phyloP scores from a whole-genome alignment of 2,113 vertebrate genomes.

The Nasalis larvatus region DNA sequence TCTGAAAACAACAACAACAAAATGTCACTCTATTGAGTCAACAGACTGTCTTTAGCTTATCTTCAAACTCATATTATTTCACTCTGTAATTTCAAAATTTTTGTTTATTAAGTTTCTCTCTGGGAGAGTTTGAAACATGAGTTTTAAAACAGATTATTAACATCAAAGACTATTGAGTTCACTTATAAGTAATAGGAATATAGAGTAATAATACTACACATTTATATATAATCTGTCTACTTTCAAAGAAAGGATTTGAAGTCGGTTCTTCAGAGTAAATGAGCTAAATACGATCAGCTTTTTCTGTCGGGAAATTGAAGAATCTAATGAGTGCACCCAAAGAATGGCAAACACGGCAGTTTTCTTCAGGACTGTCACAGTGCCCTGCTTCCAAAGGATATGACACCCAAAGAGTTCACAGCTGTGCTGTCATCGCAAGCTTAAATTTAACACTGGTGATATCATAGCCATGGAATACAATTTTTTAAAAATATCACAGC shows the following conservation, averaged over 20 bases:
- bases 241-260: slow-evolving; percentile 16
- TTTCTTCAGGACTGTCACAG: slow-evolving; percentile 11
- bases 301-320: slow-evolving; percentile 5
- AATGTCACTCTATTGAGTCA: neutral
- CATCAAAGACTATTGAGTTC: neutral
- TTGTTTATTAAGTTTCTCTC: slow-evolving; percentile 36
- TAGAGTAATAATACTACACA: neutral
- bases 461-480: slow-evolving; percentile 8
- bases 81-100: slow-evolving; percentile 30
- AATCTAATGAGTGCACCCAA: neutral
- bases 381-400: neutral
- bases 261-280: neutral
- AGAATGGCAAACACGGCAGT: neutral
- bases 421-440: slow-evolving; percentile 36
- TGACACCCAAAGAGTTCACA: slow-evolving; percentile 3
- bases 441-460: slow-evolving; percentile 46
- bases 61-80: neutral
- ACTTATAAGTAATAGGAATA: neutral
- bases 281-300: neutral
- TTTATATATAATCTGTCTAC: neutral
- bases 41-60: neutral
- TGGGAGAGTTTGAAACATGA: slow-evolving; percentile 19
- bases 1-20: neutral
- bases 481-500: slow-evolving; percentile 20
- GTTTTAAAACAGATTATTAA: slow-evolving; percentile 40